Evolutionary conservation across 2,113 vertebrate species (phyloP).

Genomic region (Loxodonta africana): DNA sequence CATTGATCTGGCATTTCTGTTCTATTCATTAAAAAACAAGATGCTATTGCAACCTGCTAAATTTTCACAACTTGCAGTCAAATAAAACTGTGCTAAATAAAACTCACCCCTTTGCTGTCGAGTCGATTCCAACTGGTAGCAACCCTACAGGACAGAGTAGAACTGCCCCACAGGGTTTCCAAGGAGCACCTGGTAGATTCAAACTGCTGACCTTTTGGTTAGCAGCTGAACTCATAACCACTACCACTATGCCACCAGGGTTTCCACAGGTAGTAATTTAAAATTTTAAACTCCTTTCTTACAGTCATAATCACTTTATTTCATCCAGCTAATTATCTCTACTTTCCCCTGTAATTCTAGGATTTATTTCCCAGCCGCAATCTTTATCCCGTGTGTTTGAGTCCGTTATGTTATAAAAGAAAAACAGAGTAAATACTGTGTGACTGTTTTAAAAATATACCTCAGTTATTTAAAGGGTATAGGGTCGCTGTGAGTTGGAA

Average conservation of each 20-base stretch:
- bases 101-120: too few relatives aligned
- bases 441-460: conserved; percentile 84
- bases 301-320: conserved; percentile 80
- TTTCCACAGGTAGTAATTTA: conserved; percentile 7
- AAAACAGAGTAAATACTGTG: conserved; percentile 81
- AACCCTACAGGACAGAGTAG: too few relatives aligned
- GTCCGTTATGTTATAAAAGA: conserved; percentile 84
- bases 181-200: too few relatives aligned
- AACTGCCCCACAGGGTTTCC: too few relatives aligned
- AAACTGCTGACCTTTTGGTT: too few relatives aligned
- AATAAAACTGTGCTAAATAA: neutral
- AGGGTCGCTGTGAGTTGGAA: too few relatives aligned
- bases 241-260: too few relatives aligned
- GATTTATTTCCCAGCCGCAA: conserved; percentile 87
- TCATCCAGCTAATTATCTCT: conserved; percentile 83
- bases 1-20: neutral
- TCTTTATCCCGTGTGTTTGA: conserved; percentile 88
- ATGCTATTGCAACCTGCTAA: neutral
- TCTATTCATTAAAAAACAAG: neutral
- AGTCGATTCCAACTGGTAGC: too few relatives aligned
- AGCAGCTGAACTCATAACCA: too few relatives aligned
- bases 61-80: conserved; percentile 3
- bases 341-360: conserved; percentile 80
- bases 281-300: conserved; percentile 64
- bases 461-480: conserved; percentile 82